Evolutionary conservation across 1,140 invertebrate genomes (phyloP), one percentile per base, ranked within the genome.

Genomic region (Panulirus ornatus): DNA sequence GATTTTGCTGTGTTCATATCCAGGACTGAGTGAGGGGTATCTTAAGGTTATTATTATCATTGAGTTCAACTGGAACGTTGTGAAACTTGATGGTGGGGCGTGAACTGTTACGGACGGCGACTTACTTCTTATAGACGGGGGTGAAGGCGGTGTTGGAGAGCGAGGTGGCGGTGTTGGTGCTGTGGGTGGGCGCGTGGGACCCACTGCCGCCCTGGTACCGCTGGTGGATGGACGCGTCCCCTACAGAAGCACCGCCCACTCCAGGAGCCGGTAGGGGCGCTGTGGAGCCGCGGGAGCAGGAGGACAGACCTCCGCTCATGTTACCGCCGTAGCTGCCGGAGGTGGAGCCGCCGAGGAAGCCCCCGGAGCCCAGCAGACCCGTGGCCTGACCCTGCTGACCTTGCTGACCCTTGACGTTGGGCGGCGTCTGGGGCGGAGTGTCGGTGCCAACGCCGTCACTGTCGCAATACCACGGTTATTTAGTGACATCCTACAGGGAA

Each of bases 401-500:
- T 97, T 95, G 82, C 78, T 89, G 58, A n/a, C 92, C 88, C 94
- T 97, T 98, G 96, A 97, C 97, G 94, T 97, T 98, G 93, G 97
- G 97, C 87, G 97, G 97, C 91, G 97, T 98, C 94, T 98, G 97
- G 40, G 97, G 97, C 92, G 97, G 97, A 90, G 97, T 98, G 94
- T 97, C 97, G 91, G 97, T 97, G 58, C 91, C 91, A 16, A 92
- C 94, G 97, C 97, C 93, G 97, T 96, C 93, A 97, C 97, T 83
- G 92, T 84, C n/a, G 76, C 76, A 54, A 79, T 40, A 73, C 88
- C 82, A 27, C 76, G 63, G 86, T 38, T 90, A 78, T 78, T 85
- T 63, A 81, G 83, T 76, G 30, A 75, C 63, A 47, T 83, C 71
- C 44, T 90, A 36, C 44, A 73, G 42, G 70, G n/a, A 1, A 19